Conservation (phyloP, 2,888 invertebrate species). For the Dryomyza anilis region DNA sequence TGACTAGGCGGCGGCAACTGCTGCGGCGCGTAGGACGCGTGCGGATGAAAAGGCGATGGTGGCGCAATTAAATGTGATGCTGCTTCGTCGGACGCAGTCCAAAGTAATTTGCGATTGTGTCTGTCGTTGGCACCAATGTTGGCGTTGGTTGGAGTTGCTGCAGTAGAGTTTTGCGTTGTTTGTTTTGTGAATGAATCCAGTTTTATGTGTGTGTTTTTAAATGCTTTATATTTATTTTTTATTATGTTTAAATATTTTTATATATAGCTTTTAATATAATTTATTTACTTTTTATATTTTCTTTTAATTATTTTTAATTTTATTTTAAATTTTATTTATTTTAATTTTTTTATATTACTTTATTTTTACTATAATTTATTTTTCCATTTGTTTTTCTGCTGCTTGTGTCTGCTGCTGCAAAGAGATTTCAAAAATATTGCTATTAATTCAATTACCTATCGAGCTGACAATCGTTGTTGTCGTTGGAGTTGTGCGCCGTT, state of each 20-base stretch:
- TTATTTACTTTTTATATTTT: neutral
- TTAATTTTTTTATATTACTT: neutral
- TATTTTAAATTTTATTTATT: neutral
- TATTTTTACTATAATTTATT: too few species aligned
- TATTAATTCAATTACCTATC: conserved; percentile 48
- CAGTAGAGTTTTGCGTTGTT: neutral
- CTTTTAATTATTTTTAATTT: neutral
- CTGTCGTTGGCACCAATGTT: conserved; percentile 11
- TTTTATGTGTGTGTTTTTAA: neutral
- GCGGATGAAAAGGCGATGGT: conserved; percentile 12
- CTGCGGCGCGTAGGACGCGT: conserved; percentile 11
- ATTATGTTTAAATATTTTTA: too few species aligned
- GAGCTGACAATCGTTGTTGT: conserved; percentile 25
- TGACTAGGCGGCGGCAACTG: too few species aligned
- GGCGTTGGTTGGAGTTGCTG: neutral
- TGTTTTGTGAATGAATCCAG: neutral
- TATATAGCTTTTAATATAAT: too few species aligned
- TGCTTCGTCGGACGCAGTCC: conserved; percentile 4
- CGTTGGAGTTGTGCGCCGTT: conserved; percentile 28
- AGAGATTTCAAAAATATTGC: conserved; percentile 38
- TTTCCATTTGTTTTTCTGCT: neutral
- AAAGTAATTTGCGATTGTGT: neutral
- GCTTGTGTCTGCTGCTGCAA: conserved; percentile 39
- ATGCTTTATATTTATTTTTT: neutral
- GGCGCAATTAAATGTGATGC: conserved; percentile 8